Evolutionary conservation across 2,113 vertebrate species (phyloP).

Genomic region (Corythornis cristatus): DNA sequence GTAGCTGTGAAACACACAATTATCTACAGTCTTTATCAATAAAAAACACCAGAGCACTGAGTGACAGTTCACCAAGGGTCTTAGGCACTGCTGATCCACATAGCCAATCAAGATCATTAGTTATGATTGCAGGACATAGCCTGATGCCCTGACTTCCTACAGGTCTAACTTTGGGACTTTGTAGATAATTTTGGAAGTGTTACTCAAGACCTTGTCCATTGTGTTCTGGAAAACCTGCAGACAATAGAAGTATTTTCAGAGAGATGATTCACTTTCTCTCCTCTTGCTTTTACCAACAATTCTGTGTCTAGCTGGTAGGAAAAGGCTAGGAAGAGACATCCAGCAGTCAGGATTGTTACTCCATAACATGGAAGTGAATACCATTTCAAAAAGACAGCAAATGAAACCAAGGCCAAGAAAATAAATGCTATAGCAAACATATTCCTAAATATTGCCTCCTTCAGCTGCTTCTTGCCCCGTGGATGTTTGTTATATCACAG

Average conservation of each 20-base stretch:
- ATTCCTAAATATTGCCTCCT: background rate
- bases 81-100: background rate
- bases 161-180: background rate
- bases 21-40: background rate
- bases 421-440: background rate
- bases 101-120: background rate
- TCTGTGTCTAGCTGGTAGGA: background rate
- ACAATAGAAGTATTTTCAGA: background rate
- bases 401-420: background rate
- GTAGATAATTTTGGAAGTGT: background rate
- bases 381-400: background rate
- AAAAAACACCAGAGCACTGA: background rate
- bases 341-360: background rate
- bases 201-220: background rate
- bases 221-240: background rate
- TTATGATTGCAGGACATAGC: accelerated
- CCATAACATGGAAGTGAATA: background rate
- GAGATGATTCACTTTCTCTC: background rate
- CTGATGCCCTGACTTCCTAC: background rate
- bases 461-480: background rate
- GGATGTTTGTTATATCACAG: background rate
- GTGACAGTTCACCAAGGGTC: background rate
- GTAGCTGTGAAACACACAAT: background rate
- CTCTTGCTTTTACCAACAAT: background rate
- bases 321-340: background rate